These are phyloP conservation scores for Drosophila triauraria DNA, from an alignment of 1,140 invertebrate species.

Conservation along the genomic window DNA sequence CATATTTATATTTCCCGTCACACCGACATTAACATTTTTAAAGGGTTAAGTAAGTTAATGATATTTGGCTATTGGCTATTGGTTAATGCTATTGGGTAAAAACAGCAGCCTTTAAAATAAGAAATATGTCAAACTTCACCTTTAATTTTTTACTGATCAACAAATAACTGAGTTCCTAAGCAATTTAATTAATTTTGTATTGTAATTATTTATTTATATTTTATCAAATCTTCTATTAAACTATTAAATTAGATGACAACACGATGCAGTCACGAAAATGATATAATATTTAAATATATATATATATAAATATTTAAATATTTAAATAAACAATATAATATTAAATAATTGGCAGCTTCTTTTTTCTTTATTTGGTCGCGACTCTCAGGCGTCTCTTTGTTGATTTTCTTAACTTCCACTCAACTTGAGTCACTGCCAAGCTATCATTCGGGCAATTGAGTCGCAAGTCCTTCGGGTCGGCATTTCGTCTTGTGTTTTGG, in stretches of 20 bases:
- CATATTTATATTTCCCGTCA: background rate
- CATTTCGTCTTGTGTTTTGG: slow-evolving; percentile 50
- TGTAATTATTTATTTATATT: too few relatives aligned
- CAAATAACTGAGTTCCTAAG: too few relatives aligned
- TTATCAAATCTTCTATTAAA: background rate
- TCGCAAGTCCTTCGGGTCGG: background rate
- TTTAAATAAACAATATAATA: background rate
- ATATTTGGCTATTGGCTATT: too few relatives aligned
- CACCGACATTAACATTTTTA: background rate
- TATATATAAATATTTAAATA: background rate
- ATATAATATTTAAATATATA: too few relatives aligned
- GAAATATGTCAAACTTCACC: too few relatives aligned
- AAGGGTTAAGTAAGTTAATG: background rate
- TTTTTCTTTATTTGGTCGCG: too few relatives aligned
- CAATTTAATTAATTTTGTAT: too few relatives aligned
- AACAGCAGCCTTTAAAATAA: too few relatives aligned
- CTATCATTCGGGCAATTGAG: background rate
- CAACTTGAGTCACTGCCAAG: background rate
- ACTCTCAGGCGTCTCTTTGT: background rate
- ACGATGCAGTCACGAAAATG: too few relatives aligned
- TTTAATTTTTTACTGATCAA: too few relatives aligned
- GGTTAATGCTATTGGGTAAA: too few relatives aligned
- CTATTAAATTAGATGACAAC: background rate
- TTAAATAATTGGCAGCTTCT: too few relatives aligned
- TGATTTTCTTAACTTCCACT: slow-evolving; percentile 8